These are phyloP conservation scores for Pachyrhynchus sulphureomaculatus DNA, from an alignment of 1,140 invertebrate genomes.

Conservation along the genomic window DNA sequence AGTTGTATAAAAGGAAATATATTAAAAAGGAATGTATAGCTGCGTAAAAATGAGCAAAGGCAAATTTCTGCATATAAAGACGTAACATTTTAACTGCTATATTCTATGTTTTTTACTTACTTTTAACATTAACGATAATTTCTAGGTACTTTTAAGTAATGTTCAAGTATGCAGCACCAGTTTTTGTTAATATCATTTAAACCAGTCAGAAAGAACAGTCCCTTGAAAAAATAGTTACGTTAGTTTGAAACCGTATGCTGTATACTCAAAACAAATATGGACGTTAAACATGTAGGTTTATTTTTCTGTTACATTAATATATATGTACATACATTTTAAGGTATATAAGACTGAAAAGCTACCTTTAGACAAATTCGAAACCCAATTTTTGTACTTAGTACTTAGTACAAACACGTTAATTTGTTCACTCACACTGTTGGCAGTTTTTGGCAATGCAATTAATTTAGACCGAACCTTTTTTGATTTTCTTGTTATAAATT, in stretches of 20 bases:
- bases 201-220: conserved; percentile 24
- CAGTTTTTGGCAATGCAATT: conserved; percentile 45
- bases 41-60: conserved; percentile 36
- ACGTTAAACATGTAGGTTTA: conserved; percentile 45
- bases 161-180: conserved; percentile 45
- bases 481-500: not conserved
- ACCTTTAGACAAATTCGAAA: conserved; percentile 25
- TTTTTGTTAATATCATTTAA: conserved; percentile 24
- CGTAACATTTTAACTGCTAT: conserved; percentile 17
- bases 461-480: conserved; percentile 41
- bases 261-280: conserved; percentile 43
- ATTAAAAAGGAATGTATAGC: conserved; percentile 25
- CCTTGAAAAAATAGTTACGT: conserved; percentile 14
- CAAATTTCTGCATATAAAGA: conserved; percentile 34
- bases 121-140: conserved; percentile 43
- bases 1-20: conserved; percentile 8
- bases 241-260: conserved; percentile 33
- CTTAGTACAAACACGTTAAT: conserved; percentile 20
- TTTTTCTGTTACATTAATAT: conserved; percentile 43
- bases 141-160: conserved; percentile 46
- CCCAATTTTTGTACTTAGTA: conserved; percentile 30
- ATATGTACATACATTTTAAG: conserved; percentile 39
- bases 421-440: conserved; percentile 39
- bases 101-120: conserved; percentile 28
- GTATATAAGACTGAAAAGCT: conserved; percentile 31